Evolutionary conservation across 2,797 vertebrate genomes (phyloP), one percentile per base, ranked within the genome.

Genomic region (Salarias fasciatus): DNA sequence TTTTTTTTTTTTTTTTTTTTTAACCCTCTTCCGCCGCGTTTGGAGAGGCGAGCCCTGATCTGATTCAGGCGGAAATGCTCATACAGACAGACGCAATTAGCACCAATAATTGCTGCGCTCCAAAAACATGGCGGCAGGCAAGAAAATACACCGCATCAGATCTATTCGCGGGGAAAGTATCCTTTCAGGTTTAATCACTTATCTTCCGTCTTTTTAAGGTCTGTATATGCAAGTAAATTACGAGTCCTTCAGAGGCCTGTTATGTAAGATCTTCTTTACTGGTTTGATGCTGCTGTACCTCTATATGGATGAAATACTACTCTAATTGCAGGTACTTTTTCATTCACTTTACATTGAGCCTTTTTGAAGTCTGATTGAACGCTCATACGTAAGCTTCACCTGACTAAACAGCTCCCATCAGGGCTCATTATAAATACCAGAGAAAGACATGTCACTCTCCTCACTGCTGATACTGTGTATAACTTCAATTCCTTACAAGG

Each of bases 51-150:
- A 44, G 40, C 66, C 7, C 50, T n/a, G 55, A 63, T 70, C 13
- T 33, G 58, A 74, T 68, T 72, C 30, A 29, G 61, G 33, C 55
- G 30, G 42, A 42, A 41, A 63, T 60, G 50, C 59, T 72, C 35
- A 55, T 47, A 38, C 45, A 43, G 18, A 53, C 6, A 0, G 24
- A 65, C 11, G 11, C 31, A 63, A 58, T 82, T 62, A 58, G 31
- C 42, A 58, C 69, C 54, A 64, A 71, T 51, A 42, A 56, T 46
- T 38, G 2, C 29, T 50, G 49, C 30, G 44, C 50, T 48, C n/a
- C 0, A 53, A 69, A 51, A 49, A 48, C n/a, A 8, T 43, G 8
- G 36, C 51, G 56, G 53, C 36, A 51, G 15, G 29, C 40, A 18
- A n/a, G 46, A 57, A 58, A 72, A 62, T 30, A 9, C 12, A 8